Percentiles rank a stretch among this genome's conserved stretches.
Conservation (phyloP, 2,113 vertebrate species). For the Tursiops truncatus region DNA sequence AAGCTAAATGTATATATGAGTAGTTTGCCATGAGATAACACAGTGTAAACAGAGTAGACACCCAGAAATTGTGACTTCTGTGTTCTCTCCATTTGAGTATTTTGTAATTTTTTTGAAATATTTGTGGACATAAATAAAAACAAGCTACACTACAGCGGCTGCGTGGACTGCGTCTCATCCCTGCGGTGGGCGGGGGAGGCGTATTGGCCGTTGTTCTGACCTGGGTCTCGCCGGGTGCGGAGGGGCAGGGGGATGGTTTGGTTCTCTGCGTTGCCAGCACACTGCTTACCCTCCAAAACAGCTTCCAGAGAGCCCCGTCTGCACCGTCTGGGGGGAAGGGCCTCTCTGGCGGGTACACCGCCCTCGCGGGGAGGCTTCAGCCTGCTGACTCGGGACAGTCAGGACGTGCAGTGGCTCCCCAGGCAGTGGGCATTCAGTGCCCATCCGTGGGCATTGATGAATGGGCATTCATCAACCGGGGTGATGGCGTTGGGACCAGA, state of each 20-base stretch:
- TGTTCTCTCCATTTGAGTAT: slow-evolving; percentile 99
- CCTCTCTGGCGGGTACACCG: neutral
- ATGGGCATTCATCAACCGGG: too few relatives aligned
- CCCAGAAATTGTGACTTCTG: slow-evolving; percentile 99
- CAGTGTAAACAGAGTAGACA: slow-evolving; percentile 99
- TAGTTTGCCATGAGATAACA: slow-evolving; percentile 99
- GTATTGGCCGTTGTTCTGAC: accelerated
- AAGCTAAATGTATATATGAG: slow-evolving; percentile 99
- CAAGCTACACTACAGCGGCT: slow-evolving; percentile 96
- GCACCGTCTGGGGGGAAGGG: neutral
- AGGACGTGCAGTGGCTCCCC: neutral
- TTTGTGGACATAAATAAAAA: slow-evolving; percentile 99
- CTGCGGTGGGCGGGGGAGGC: neutral
- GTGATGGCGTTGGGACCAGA: neutral
- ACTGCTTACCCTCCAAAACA: neutral
- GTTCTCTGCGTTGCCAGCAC: neutral
- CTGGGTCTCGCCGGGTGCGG: neutral
- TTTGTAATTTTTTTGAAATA: slow-evolving; percentile 99
- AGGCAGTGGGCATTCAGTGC: too few relatives aligned
- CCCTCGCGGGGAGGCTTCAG: neutral
- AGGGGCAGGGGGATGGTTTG: neutral
- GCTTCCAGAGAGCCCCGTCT: neutral
- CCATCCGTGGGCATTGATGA: too few relatives aligned
- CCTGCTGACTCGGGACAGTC: neutral
- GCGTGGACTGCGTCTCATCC: slow-evolving; percentile 70